A percentile compares a stretch with the other conserved stretches of the same genome.
phyloP scores from a whole-genome alignment of 2,113 vertebrate genomes.

The Plotosus lineatus region DNA sequence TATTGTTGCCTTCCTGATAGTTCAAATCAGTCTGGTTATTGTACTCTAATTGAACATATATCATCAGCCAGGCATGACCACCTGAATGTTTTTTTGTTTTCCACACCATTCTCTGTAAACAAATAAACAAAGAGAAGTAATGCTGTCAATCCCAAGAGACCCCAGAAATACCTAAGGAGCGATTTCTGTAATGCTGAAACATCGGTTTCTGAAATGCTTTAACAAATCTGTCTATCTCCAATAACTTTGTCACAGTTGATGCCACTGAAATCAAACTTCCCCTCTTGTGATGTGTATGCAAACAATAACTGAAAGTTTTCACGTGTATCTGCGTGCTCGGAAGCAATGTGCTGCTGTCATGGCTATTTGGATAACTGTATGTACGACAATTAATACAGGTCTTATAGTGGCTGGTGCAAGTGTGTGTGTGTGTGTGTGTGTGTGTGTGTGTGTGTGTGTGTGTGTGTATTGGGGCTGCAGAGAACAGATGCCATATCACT shows the following conservation, averaged over 20 bases:
- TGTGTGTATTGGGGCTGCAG: slow-evolving; percentile 37
- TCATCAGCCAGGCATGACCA: neutral
- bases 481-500: slow-evolving; percentile 77
- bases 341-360: neutral
- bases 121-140: no score
- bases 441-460: slow-evolving; percentile 33
- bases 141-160: neutral
- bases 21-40: neutral
- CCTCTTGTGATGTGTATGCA: neutral
- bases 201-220: neutral
- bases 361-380: neutral
- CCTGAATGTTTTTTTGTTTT: neutral
- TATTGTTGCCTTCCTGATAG: neutral
- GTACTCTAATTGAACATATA: neutral
- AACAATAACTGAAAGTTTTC: neutral
- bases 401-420: neutral
- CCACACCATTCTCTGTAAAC: neutral
- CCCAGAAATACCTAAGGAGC: no score
- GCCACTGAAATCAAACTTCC: neutral
- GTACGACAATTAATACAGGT: neutral
- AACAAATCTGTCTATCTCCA: neutral
- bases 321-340: neutral
- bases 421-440: neutral
- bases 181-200: neutral
- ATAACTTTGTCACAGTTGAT: neutral